Conservation (phyloP, 1,140 invertebrate genomes). For the Dolichoris vasculosae region DNA sequence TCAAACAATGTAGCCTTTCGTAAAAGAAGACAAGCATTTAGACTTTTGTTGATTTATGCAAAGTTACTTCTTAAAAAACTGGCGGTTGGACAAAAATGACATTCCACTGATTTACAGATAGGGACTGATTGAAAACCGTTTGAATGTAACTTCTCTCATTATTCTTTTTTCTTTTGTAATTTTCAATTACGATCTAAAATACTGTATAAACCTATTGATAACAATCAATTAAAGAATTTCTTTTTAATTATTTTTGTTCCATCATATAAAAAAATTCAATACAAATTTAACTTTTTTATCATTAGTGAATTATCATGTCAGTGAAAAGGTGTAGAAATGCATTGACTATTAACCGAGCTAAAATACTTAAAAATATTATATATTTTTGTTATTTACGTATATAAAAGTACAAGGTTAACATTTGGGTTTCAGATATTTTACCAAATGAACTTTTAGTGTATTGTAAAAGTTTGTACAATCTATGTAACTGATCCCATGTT, state of each 20-base stretch:
- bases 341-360: not conserved
- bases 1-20: not conserved
- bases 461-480: not conserved
- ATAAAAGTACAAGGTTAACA: not conserved
- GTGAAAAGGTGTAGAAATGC: not conserved
- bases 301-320: not conserved
- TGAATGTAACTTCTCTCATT: not conserved
- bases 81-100: not conserved
- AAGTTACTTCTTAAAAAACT: not conserved
- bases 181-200: not conserved
- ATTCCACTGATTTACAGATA: constrained; percentile 17
- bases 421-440: not conserved
- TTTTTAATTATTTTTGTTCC: not conserved
- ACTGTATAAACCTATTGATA: not conserved
- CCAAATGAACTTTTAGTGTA: not conserved
- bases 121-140: not conserved
- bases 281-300: not conserved
- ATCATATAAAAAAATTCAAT: not conserved
- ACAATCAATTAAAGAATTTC: not conserved
- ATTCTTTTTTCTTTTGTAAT: not conserved
- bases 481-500: not conserved
- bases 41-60: not conserved
- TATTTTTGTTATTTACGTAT: not conserved
- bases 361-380: not conserved
- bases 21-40: not conserved